Base-by-base conservation (phyloP, 2,113 vertebrate genomes). In the Crypturellus undulatus region DNA sequence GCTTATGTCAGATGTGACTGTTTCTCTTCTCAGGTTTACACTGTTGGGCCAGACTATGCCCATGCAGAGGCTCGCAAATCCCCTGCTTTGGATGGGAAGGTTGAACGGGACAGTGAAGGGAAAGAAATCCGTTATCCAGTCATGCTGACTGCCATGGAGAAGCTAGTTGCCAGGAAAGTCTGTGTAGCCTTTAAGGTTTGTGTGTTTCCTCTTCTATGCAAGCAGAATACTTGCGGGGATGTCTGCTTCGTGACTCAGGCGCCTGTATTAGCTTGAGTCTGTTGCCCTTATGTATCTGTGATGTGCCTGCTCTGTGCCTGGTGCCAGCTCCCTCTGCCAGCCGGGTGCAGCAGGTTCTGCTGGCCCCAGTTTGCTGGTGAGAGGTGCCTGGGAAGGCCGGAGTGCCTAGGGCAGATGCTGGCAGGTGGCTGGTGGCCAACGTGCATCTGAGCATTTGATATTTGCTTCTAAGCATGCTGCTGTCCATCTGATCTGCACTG, bases 91-190 rank as follows among this genome's bases (percentile, higher is more conserved):
- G 99, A 99, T 49, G 99, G 99, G 58, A 99, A 99, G 90, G 99
- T 99, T n/a, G 99, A 99, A 81, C 97, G 99, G 52, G 99, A 99
- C 98, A 99, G 99, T 9, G 99, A 99, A 87, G 99, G 99, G 30
- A 99, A 99, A 64, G 99, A 99, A 91, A 99, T 99, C 70, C 99
- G 99, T 12, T 99, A 99, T 94, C 99, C 99, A 0, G 99, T 99
- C 90, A 99, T 99, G 99, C 98, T 99, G 42, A 99, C 99, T 2
- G 99, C 99, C 96, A 99, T 99, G 98, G 99, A 99, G 96, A 99
- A 99, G 63, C 98, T 99, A 7, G 99, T 99, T 68, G 99, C 99
- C 62, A 98, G 99, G 40, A 99, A 99, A 97, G 99, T 99, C 93
- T 99, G 99, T 68, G 97, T 99, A 38, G 99, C 99, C 20, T 99